Conservation (phyloP, 2,797 vertebrate genomes). For the Kryptopterus vitreolus region DNA sequence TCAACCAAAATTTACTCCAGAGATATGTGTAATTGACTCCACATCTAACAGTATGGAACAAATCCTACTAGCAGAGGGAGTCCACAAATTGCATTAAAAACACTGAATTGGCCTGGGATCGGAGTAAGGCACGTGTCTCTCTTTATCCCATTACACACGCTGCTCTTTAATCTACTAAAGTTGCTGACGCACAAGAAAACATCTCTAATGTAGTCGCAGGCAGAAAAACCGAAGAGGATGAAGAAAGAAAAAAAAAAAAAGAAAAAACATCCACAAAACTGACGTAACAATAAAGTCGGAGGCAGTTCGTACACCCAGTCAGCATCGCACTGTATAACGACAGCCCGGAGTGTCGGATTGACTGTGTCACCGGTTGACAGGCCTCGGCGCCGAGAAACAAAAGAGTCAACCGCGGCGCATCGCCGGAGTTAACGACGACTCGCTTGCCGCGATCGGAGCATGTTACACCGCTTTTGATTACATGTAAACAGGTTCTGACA, state of each 20-base stretch:
- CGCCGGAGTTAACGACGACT: constrained; percentile 74
- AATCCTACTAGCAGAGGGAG: constrained; percentile 82
- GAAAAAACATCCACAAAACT: constrained; percentile 15
- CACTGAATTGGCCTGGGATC: constrained; percentile 82
- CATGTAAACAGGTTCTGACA: constrained; percentile 83
- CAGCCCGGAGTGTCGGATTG: constrained; percentile 24
- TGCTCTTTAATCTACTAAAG: constrained; percentile 82
- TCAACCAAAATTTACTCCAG: constrained; percentile 79
- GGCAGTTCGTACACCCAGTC: constrained; percentile 20
- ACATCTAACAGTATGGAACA: constrained; percentile 86
- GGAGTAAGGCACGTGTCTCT: constrained; percentile 80
- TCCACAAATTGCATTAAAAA: constrained; percentile 86
- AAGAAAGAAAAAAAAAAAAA: constrained; percentile 29
- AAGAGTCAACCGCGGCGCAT: constrained; percentile 70
- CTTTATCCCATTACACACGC: constrained; percentile 84
- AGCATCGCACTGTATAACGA: constrained; percentile 47
- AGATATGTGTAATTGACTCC: constrained; percentile 84
- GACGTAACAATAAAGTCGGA: constrained; percentile 32
- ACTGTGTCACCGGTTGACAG: constrained; percentile 30
- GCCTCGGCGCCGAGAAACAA: constrained; percentile 44
- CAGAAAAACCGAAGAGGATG: constrained; percentile 47
- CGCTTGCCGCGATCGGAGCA: constrained; percentile 76
- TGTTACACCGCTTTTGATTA: constrained; percentile 77
- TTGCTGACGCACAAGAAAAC: constrained; percentile 73
- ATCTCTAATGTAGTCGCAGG: constrained; percentile 54